These are phyloP conservation scores for Sigmodon hispidus DNA, from an alignment of 2,113 vertebrate species.

Conservation along the genomic window DNA sequence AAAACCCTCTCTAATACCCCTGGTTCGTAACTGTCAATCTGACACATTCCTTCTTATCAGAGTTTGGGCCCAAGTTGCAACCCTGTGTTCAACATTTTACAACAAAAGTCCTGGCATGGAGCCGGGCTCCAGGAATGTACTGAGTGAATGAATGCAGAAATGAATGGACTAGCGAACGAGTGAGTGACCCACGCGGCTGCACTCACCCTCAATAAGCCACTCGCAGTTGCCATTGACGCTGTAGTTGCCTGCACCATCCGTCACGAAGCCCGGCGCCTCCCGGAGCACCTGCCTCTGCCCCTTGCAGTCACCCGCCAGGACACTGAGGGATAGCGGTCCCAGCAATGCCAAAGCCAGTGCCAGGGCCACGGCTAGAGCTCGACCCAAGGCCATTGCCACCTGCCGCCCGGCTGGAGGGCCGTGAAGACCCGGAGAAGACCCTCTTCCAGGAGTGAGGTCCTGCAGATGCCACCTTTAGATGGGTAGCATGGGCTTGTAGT, in stretches of 20 bases:
- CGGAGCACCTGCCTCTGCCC: constrained; percentile 92
- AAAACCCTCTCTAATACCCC: neutral
- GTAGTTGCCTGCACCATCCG: constrained; percentile 95
- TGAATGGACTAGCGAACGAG: constrained; percentile 40
- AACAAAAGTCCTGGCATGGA: neutral
- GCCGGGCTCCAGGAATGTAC: neutral
- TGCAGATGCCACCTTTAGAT: constrained; percentile 50
- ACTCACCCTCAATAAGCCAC: constrained; percentile 95
- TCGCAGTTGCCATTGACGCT: constrained; percentile 97
- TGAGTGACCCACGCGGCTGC: constrained; percentile 41
- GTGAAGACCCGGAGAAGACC: neutral
- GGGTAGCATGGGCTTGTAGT: constrained; percentile 44
- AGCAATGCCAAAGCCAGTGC: constrained; percentile 80
- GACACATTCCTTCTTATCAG: neutral
- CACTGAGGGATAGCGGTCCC: constrained; percentile 67
- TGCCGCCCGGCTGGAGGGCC: neutral
- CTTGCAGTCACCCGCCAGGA: constrained; percentile 91
- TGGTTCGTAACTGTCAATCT: neutral
- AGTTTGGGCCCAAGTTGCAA: neutral
- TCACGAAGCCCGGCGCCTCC: constrained; percentile 90
- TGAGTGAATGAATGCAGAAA: constrained; percentile 10
- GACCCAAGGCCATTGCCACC: constrained; percentile 49
- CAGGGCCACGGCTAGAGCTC: neutral
- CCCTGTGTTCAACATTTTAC: neutral
- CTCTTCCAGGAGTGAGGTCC: neutral